phyloP scores from a whole-genome alignment of 2,113 vertebrate species.

The Dasyurus viverrinus region DNA sequence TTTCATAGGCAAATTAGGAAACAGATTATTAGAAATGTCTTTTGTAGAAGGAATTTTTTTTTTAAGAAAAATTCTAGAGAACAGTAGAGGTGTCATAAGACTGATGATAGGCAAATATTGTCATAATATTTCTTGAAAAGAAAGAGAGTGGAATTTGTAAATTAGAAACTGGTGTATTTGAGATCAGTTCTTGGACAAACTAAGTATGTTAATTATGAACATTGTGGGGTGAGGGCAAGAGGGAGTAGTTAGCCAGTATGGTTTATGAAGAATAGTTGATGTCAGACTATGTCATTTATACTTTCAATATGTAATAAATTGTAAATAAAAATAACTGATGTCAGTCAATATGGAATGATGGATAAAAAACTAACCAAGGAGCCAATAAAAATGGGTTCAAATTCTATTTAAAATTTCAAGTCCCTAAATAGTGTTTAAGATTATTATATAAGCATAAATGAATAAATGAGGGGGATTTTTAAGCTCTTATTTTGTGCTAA shows the following conservation, averaged over 20 bases:
- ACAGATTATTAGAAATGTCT: conserved; percentile 87
- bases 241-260: neutral
- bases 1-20: conserved; percentile 92
- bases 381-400: neutral
- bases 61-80: neutral
- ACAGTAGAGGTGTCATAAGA: neutral
- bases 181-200: neutral
- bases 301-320: neutral
- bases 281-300: neutral
- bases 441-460: neutral
- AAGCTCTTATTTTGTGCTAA: neutral
- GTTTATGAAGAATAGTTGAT: neutral
- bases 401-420: neutral
- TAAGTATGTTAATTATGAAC: neutral
- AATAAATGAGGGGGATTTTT: neutral
- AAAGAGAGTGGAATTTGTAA: neutral
- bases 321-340: neutral
- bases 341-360: neutral
- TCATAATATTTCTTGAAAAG: neutral
- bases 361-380: neutral
- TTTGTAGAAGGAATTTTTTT: conserved; percentile 76
- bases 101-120: neutral
- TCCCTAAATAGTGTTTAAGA: neutral
- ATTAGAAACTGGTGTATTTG: neutral
- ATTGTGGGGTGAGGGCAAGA: neutral